A percentile compares a stretch with the other conserved stretches of the same genome.
phyloP scores from a whole-genome alignment of 2,797 vertebrate genomes.

The Pipistrellus pygmaeus region DNA sequence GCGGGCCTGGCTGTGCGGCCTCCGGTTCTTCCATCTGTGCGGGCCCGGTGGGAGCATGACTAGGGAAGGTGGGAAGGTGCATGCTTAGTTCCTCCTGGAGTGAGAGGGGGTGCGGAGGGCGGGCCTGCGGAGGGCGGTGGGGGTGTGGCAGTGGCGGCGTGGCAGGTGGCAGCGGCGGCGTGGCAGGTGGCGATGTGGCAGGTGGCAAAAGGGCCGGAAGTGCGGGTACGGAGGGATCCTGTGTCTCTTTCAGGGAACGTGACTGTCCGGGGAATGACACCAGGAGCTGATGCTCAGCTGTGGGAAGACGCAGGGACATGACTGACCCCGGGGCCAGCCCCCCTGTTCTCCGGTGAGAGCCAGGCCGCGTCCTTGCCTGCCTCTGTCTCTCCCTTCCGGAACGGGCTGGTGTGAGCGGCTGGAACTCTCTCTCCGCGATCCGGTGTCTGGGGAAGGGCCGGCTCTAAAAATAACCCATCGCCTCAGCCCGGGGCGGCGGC shows the following conservation, averaged over 20 bases:
- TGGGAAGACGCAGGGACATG: accelerated
- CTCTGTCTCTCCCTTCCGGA: neutral
- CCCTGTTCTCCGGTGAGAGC: accelerated
- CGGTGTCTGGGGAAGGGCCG: constrained; percentile 74
- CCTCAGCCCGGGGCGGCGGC: constrained; percentile 59
- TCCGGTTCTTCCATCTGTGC: neutral
- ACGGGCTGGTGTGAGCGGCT: constrained; percentile 38
- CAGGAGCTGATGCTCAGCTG: accelerated
- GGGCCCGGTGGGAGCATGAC: too few relatives aligned
- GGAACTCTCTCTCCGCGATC: constrained; percentile 74
- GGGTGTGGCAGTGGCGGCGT: neutral
- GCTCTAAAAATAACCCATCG: constrained; percentile 84
- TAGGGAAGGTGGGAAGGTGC: neutral
- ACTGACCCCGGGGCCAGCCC: accelerated
- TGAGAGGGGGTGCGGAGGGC: neutral
- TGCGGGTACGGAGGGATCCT: accelerated
- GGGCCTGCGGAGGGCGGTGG: neutral
- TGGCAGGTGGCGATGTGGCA: too few relatives aligned
- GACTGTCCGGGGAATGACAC: neutral
- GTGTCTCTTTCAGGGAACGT: neutral
- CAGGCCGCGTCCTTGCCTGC: accelerated
- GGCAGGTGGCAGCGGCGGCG: too few relatives aligned
- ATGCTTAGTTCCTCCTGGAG: neutral
- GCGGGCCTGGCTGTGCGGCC: accelerated
- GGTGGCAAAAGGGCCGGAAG: neutral